Evolutionary conservation across 2,888 invertebrate species (phyloP), one percentile per base, ranked within the genome.

Genomic region (Theodoxus fluviatilis): DNA sequence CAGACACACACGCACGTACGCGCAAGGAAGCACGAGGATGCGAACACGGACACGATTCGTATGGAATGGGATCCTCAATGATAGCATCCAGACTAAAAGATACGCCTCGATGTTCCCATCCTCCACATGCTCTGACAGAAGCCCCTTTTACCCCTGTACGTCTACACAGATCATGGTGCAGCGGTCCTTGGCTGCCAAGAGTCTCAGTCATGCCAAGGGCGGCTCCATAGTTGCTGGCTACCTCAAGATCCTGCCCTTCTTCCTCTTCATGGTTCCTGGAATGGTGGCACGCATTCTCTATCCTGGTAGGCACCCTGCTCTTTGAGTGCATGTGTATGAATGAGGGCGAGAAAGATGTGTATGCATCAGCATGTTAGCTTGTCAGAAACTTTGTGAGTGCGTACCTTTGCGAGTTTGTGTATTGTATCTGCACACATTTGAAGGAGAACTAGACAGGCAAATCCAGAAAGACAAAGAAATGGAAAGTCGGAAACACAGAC

Each of bases 141-240:
- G 59, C 6, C 4, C 25, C 18, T 1, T 59, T 2, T 22, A 31
- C 43, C 9, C 9, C 9, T 43, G 9, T 43, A 15, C 9, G 12
- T 12, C 57, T 12, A 76, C 73, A 33, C 74, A 89, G 89, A 87
- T 90, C 76, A 89, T 90, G 78, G 89, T 90, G 1, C 90, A 90
- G 80, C 78, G 89, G 64, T 86, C 87, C 12, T 79, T 90, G 70
- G 88, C 90, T 1, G 87, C 89, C 12, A 89, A 88, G 78, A 87
- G 85, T 68, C 78, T 88, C 59, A 84, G 86, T 1, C 89, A 89
- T 77, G 89, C 89, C 15, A 88, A 89, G 78, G 89, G 87, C 3
- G 89, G 87, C 6, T 85, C 88, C 7, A 73, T 89, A 18, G 79
- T 89, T 67, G 88, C 89, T 31, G 88, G 88, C 1, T 86, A 80